A percentile compares a stretch with the other conserved stretches of the same genome.
Evolutionary conservation across 2,113 vertebrate genomes (phyloP).

Genomic region (Siphamia tubifer): DNA sequence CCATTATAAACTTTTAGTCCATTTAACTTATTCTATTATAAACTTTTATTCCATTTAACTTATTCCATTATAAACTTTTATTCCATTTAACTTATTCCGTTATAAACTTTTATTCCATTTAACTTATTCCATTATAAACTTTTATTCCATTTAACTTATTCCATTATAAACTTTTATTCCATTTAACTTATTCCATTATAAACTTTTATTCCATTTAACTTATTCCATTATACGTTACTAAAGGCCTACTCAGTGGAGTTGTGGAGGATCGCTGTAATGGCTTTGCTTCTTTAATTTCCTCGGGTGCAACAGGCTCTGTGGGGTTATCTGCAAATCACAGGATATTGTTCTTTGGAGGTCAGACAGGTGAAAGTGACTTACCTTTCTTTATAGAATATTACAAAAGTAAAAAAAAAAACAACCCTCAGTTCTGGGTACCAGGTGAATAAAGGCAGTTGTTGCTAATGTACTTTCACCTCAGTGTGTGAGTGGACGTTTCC

Average conservation of each 20-base stretch:
- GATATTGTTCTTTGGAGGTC: slow-evolving; percentile 15
- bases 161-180: too few species aligned
- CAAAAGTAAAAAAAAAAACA: slow-evolving; percentile 17
- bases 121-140: too few species aligned
- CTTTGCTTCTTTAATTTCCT: background rate
- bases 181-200: too few species aligned
- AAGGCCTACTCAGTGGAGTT: background rate
- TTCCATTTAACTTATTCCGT: too few species aligned
- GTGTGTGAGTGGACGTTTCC: slow-evolving; percentile 11
- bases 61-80: too few species aligned
- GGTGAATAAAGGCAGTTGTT: slow-evolving; percentile 27
- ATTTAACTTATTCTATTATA: too few species aligned
- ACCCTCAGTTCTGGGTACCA: background rate
- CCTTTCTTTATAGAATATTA: background rate
- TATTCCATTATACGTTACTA: too few species aligned
- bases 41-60: too few species aligned
- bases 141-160: too few species aligned
- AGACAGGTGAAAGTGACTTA: slow-evolving; percentile 8
- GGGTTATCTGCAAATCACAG: slow-evolving; percentile 7
- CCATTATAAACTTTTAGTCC: too few species aligned
- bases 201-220: too few species aligned
- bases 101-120: too few species aligned
- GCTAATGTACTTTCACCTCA: slow-evolving; percentile 13
- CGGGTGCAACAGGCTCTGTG: slow-evolving; percentile 1
- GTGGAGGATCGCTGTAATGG: background rate